Conservation (phyloP, 2,113 vertebrate genomes). For the Pterocles orientalis region DNA sequence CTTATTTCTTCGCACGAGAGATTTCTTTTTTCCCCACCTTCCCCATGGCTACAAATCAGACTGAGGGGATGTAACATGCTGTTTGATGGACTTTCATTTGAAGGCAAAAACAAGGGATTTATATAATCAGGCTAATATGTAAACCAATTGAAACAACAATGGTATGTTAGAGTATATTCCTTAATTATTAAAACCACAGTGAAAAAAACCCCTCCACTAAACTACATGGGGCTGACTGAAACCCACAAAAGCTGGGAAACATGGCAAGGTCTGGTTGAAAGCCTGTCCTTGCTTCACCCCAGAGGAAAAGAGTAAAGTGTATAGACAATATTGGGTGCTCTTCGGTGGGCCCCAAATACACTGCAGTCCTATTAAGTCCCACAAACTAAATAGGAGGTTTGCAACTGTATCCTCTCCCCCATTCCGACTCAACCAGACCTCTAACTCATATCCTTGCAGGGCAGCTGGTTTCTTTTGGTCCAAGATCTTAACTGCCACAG, state of each 20-base stretch:
- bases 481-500: neutral
- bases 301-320: neutral
- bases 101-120: slow-evolving; percentile 5
- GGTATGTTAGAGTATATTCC: neutral
- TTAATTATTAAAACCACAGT: slow-evolving; percentile 42
- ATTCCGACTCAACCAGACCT: neutral
- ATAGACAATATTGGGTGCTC: neutral
- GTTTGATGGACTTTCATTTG: neutral
- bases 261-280: neutral
- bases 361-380: neutral
- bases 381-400: neutral
- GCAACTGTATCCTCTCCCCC: neutral
- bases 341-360: neutral
- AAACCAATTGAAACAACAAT: slow-evolving; percentile 36
- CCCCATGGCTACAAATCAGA: neutral
- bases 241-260: slow-evolving; percentile 39
- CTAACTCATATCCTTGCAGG: neutral
- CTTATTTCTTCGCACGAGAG: neutral
- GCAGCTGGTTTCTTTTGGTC: neutral
- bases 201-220: neutral
- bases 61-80: neutral
- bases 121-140: slow-evolving; percentile 2
- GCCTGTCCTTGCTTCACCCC: slow-evolving; percentile 54
- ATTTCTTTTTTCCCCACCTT: neutral
- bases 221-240: slow-evolving; percentile 26